Base-by-base conservation (phyloP, 2,888 invertebrate species). In the Micoletzkya japonica region DNA sequence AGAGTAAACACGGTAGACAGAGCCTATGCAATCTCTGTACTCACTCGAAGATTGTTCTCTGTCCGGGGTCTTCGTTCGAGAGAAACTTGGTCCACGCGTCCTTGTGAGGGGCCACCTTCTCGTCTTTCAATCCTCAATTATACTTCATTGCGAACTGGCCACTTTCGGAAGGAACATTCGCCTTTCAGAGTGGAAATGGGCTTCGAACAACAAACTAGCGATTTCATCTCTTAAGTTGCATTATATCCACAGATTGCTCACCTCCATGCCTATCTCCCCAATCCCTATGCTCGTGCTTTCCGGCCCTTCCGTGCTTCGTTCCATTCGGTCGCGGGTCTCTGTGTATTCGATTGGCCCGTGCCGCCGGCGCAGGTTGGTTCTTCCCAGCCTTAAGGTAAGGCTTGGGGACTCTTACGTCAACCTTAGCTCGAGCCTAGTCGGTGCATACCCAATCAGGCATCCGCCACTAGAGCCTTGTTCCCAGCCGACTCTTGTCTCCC, bases 191-290 rank as follows among this genome's bases (percentile, higher is more conserved):
- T n/a, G n/a, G n/a, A n/a, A n/a, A n/a, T n/a, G n/a, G n/a, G n/a
- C n/a, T n/a, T n/a, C n/a, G n/a, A n/a, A n/a, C n/a, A n/a, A n/a
- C n/a, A n/a, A n/a, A n/a, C n/a, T n/a, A 50, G 50, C 6, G 7
- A 50, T 20, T 20, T n/a, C n/a, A n/a, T n/a, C 44, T 44, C 44
- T 44, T 44, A 10, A 44, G 10, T 20, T 44, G 10, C 44, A 3
- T 30, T 58, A 2, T 20, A 28, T 58, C 34, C 2, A 10, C 2
- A 1, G n/a, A 2, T 10, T n/a, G 50, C 68, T 34, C 34, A 81
- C 82, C 82, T 69, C 84, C 83, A 58, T 83, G 83, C 68, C 81
- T 72, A 59, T 85, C 82, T 20, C 84, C 85, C 84, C 84, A 85
- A 56, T 79, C 76, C 50, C 84, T 72, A 60, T 82, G 76, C 70